These are phyloP conservation scores for Thamnaconus septentrionalis DNA, from an alignment of 2,113 vertebrate species.

Conservation along the genomic window DNA sequence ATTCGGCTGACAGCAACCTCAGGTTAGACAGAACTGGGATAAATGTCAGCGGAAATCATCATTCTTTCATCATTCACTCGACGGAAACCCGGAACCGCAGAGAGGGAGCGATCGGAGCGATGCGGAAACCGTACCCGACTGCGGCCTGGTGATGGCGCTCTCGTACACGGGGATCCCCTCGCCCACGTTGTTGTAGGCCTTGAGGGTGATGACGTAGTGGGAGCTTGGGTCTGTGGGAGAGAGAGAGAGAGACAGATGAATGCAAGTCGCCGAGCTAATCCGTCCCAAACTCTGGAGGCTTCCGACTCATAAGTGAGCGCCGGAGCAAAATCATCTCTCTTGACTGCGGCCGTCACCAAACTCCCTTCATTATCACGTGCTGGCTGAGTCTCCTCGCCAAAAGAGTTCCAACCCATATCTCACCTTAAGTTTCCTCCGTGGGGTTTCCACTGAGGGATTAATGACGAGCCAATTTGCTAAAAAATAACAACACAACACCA, in stretches of 20 bases:
- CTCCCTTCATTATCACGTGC: no score
- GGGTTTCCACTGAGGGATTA: no score
- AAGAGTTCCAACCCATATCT: no score
- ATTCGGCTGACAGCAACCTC: slow-evolving; percentile 36
- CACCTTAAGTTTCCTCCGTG: no score
- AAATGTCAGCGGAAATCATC: slow-evolving; percentile 11
- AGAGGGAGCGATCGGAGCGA: background rate
- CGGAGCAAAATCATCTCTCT: slow-evolving; percentile 55
- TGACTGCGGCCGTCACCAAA: slow-evolving; percentile 48
- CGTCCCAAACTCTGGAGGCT: slow-evolving; percentile 53
- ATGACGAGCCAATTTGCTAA: no score
- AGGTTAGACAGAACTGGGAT: slow-evolving; percentile 27
- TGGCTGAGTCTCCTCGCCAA: no score
- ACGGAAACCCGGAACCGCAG: background rate
- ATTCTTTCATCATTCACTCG: no score
- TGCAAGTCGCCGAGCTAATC: slow-evolving; percentile 45
- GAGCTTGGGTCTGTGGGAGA: slow-evolving; percentile 88
- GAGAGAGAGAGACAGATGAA: slow-evolving; percentile 5
- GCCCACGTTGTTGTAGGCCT: slow-evolving; percentile 94
- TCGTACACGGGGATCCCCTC: slow-evolving; percentile 97
- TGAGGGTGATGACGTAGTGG: slow-evolving; percentile 96
- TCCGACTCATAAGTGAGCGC: slow-evolving; percentile 45
- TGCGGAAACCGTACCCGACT: slow-evolving; percentile 82
- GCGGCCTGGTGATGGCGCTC: slow-evolving; percentile 92
- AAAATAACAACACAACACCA: no score